Evolutionary conservation across 1,140 invertebrate genomes (phyloP), one percentile per base, ranked within the genome.

Genomic region (Drosophila repleta): DNA sequence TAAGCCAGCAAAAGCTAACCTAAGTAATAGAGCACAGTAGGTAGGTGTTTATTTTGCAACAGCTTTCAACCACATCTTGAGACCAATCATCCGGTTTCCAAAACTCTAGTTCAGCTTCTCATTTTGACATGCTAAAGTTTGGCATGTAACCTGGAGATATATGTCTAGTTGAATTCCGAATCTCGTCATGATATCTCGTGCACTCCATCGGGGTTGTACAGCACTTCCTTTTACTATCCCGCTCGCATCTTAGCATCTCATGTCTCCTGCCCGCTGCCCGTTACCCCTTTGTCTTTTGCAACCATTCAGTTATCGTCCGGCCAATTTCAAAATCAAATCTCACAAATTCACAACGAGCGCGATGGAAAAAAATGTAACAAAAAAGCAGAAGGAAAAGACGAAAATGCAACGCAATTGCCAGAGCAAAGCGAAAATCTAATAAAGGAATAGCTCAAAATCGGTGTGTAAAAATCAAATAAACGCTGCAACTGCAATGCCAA

Each of bases 401-500:
- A 46, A 70, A 79, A 76, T 61, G 35, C 13, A 64, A 71, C 68
- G 60, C 64, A 65, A 56, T 62, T 69, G 65, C 62, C 60, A 76
- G 37, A 64, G 70, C 64, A 66, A 87, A 26, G 70, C 73, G 62
- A 60, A 85, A 82, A 85, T 76, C 70, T 87, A 82, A 85, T 87
- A 87, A 87, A 75, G 82, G 82, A 79, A 78, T 82, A 87, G 70
- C 82, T 85, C 82, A 87, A 85, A 85, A 87, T 87, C 81, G 81
- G 80, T 80, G 74, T 87, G 78, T 75, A 87, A 87, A 87, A 87
- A 87, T 85, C 81, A 87, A 87, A 81, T 85, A 81, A 85, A 85
- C 63, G 81, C 70, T 85, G 68, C 68, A 70, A 79, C 61, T 79
- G 76, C 80, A 76, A 73, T 58, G 71, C 66, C 71, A 79, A 70